A percentile compares a stretch with the other conserved stretches of the same genome.
phyloP scores from a whole-genome alignment of 1,140 invertebrate species.

The Cydia splendana region DNA sequence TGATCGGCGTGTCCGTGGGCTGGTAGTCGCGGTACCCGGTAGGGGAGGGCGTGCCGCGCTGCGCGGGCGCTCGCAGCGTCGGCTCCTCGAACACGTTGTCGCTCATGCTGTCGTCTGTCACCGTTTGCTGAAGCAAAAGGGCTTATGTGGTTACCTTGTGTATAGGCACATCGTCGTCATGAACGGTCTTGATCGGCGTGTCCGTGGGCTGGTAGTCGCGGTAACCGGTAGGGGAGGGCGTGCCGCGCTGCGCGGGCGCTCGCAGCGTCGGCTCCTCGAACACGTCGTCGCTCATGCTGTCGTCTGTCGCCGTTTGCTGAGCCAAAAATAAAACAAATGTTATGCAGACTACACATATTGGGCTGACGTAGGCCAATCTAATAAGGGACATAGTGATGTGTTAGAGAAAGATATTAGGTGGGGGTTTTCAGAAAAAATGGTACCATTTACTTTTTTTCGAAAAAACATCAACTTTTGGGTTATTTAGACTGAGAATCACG shows the following conservation, averaged over 20 bases:
- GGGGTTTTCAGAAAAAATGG: too few species aligned
- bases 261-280: constrained; percentile 82
- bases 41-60: too few species aligned
- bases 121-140: constrained; percentile 56
- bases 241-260: constrained; percentile 68
- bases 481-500: too few species aligned
- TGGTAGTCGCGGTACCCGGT: constrained; percentile 67
- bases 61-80: constrained; percentile 64
- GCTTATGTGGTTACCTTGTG: constrained; percentile 80
- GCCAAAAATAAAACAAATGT: constrained; percentile 33
- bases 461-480: too few species aligned
- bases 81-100: constrained; percentile 89
- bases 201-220: constrained; percentile 87
- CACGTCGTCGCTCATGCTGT: constrained; percentile 90
- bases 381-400: too few species aligned
- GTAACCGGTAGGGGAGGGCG: constrained; percentile 89
- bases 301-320: constrained; percentile 76
- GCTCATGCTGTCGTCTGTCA: constrained; percentile 85
- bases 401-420: too few species aligned
- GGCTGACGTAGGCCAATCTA: too few species aligned
- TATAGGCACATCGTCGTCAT: constrained; percentile 79
- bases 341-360: background rate
- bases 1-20: constrained; percentile 43
- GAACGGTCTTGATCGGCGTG: constrained; percentile 74
- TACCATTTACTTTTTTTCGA: too few species aligned